A percentile compares a stretch with the other conserved stretches of the same genome.
Evolutionary conservation across 2,113 vertebrate genomes (phyloP).

Genomic region (Hystrix cristata): DNA sequence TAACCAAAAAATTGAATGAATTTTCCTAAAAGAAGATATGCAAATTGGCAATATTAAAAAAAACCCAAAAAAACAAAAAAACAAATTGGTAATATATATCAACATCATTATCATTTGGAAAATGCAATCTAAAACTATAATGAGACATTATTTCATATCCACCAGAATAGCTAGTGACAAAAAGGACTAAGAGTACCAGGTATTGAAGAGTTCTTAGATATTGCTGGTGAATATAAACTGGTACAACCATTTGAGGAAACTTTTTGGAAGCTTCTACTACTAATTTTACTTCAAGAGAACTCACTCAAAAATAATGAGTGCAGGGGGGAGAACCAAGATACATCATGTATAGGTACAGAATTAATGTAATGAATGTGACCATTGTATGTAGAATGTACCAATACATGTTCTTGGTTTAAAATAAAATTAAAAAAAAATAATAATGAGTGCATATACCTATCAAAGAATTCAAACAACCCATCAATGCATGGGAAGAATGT

Average conservation of each 20-base stretch:
- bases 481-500: not conserved
- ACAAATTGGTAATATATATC: not conserved
- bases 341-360: too few relatives aligned
- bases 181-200: not conserved
- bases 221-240: not conserved
- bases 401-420: too few relatives aligned
- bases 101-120: not conserved
- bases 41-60: not conserved
- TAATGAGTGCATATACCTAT: not conserved
- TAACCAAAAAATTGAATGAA: not conserved
- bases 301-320: not conserved
- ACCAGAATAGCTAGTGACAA: not conserved
- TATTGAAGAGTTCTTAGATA: not conserved
- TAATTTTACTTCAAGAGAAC: not conserved
- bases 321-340: too few relatives aligned
- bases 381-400: too few relatives aligned
- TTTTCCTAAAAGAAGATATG: slow-evolving; percentile 12
- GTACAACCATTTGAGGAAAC: not conserved
- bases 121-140: not conserved
- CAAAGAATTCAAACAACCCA: slow-evolving; percentile 31
- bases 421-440: too few relatives aligned
- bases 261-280: not conserved
- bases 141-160: not conserved
- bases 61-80: too few relatives aligned
- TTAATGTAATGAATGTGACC: too few relatives aligned